These are phyloP conservation scores for Brachyptera putata DNA, from an alignment of 2,888 invertebrate species.

Conservation along the genomic window DNA sequence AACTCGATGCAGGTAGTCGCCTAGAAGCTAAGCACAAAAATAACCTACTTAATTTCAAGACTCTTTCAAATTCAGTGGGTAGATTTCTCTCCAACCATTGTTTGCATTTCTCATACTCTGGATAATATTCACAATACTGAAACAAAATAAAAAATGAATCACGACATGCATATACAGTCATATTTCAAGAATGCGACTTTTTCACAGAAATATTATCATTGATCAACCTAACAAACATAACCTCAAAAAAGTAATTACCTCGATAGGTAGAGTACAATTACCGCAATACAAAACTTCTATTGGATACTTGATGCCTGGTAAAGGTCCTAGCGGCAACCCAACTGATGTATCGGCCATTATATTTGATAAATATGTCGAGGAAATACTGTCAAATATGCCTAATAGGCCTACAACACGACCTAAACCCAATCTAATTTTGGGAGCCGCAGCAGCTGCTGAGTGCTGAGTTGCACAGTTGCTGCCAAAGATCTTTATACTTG, in stretches of 20 bases:
- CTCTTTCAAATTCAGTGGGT: constrained; percentile 88
- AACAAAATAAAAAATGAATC: constrained; percentile 35
- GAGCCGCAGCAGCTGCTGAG: too few relatives aligned
- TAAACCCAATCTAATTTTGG: too few relatives aligned
- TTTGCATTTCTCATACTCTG: constrained; percentile 95
- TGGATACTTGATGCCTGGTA: constrained; percentile 74
- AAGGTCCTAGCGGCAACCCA: constrained; percentile 59
- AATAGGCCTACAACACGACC: too few relatives aligned
- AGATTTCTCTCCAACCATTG: constrained; percentile 93
- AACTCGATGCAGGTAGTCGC: too few relatives aligned
- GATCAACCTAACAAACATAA: constrained; percentile 6
- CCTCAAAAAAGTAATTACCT: constrained; percentile 53
- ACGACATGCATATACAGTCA: background rate
- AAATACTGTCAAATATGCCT: too few relatives aligned
- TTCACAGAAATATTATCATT: too few relatives aligned
- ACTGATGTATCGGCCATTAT: constrained; percentile 46
- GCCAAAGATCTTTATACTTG: too few relatives aligned
- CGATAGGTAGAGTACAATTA: constrained; percentile 91
- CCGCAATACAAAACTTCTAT: constrained; percentile 85
- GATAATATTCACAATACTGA: constrained; percentile 96
- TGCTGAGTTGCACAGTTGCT: too few relatives aligned
- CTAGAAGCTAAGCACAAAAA: background rate
- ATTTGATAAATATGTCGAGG: background rate
- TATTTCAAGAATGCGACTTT: background rate
- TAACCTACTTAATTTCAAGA: constrained; percentile 61